These are phyloP conservation scores for Microplitis deprimator DNA, from an alignment of 2,888 invertebrate genomes.

Conservation along the genomic window DNA sequence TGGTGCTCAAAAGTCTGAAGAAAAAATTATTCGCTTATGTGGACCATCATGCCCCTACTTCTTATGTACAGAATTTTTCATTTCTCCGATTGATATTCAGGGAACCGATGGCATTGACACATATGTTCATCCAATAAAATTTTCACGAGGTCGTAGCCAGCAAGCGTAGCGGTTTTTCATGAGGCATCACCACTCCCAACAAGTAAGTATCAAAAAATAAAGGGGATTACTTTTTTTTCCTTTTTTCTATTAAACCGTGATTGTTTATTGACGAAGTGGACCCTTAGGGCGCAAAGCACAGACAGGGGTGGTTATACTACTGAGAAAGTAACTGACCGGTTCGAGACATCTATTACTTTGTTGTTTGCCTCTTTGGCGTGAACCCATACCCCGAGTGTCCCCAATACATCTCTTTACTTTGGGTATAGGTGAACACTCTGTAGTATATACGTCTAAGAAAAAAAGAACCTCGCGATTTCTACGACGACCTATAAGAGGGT, in stretches of 20 bases:
- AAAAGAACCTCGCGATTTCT: slow-evolving; percentile 43
- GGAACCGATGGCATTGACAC: not conserved
- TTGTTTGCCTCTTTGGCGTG: slow-evolving; percentile 58
- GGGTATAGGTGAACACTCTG: slow-evolving; percentile 36
- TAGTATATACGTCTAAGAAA: slow-evolving; percentile 40
- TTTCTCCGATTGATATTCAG: slow-evolving; percentile 25
- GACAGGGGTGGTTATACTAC: slow-evolving; percentile 22
- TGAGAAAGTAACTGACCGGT: slow-evolving; percentile 44
- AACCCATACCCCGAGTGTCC: slow-evolving; percentile 13
- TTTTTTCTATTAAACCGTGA: slow-evolving; percentile 68
- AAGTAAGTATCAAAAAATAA: slow-evolving; percentile 33
- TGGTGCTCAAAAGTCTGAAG: no score
- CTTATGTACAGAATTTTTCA: slow-evolving; percentile 4
- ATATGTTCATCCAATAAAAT: slow-evolving; percentile 60
- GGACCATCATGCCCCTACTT: no score
- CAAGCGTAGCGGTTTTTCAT: slow-evolving; percentile 11
- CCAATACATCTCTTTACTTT: not conserved
- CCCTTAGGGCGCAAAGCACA: slow-evolving; percentile 56
- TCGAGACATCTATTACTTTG: slow-evolving; percentile 70
- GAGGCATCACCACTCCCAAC: slow-evolving; percentile 12
- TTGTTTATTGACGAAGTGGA: slow-evolving; percentile 71
- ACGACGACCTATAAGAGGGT: slow-evolving; percentile 28
- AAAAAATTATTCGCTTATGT: no score
- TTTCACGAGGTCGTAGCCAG: slow-evolving; percentile 57
- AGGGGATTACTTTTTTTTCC: slow-evolving; percentile 55